Evolutionary conservation across 2,113 vertebrate species (phyloP).

Genomic region (Chamaetylas fuelleborni): DNA sequence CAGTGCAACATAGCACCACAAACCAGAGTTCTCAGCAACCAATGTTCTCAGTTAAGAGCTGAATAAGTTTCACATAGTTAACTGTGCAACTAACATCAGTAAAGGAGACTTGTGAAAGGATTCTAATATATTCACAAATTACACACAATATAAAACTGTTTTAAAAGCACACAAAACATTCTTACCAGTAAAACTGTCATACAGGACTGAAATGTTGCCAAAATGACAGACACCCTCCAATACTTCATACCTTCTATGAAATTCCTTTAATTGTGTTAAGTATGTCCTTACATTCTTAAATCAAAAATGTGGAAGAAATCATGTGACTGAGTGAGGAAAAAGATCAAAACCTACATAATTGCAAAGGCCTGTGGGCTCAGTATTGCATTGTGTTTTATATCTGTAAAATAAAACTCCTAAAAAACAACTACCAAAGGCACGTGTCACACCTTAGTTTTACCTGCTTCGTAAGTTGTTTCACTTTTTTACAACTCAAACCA

Average conservation of each 20-base stretch:
- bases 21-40: not conserved
- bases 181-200: not conserved
- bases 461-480: not conserved
- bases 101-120: not conserved
- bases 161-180: not conserved
- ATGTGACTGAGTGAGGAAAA: not conserved
- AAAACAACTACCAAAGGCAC: not conserved
- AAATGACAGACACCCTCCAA: not conserved
- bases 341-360: not conserved
- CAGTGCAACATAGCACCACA: not conserved
- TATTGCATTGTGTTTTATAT: not conserved
- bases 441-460: not conserved
- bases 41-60: not conserved
- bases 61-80: not conserved
- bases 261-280: not conserved
- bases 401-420: not conserved
- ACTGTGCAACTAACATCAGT: not conserved
- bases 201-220: not conserved
- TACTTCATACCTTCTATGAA: not conserved
- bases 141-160: not conserved
- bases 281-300: not conserved
- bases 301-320: not conserved
- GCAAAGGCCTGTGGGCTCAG: not conserved
- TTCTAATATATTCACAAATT: not conserved
- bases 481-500: not conserved